A percentile compares a stretch with the other conserved stretches of the same genome.
Evolutionary conservation across 1,140 invertebrate genomes (phyloP).

Genomic region (Leptoteleia sp.): DNA sequence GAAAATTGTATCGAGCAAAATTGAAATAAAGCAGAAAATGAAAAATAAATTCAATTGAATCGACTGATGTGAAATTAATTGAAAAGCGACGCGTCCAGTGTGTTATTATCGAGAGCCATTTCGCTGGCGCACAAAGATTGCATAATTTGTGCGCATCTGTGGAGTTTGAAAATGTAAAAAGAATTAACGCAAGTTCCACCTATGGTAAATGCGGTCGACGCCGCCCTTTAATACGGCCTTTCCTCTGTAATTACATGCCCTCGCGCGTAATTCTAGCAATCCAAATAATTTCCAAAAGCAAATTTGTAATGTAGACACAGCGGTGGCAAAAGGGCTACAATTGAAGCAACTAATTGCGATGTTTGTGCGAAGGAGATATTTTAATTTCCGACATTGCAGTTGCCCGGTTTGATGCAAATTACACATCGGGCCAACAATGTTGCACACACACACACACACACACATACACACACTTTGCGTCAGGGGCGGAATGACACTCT

Average conservation of each 20-base stretch:
- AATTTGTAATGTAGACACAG: constrained; percentile 56
- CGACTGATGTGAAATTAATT: too few species aligned
- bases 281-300: constrained; percentile 61
- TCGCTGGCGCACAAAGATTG: too few species aligned
- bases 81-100: too few species aligned
- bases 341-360: constrained; percentile 59
- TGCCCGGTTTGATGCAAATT: constrained; percentile 58
- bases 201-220: constrained; percentile 32
- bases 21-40: too few species aligned
- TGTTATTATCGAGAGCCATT: too few species aligned
- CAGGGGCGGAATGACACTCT: constrained; percentile 63
- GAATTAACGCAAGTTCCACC: constrained; percentile 40
- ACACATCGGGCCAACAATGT: constrained; percentile 62
- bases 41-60: too few species aligned
- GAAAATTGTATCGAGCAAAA: too few species aligned
- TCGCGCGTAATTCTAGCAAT: constrained; percentile 47
- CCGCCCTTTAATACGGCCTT: constrained; percentile 48
- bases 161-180: constrained; percentile 39
- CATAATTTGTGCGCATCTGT: too few species aligned
- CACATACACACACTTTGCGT: constrained; percentile 53
- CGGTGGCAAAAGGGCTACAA: constrained; percentile 29
- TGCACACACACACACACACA: constrained; percentile 52
- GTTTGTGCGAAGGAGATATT: constrained; percentile 58
- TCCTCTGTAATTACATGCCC: constrained; percentile 25
- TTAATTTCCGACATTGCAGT: constrained; percentile 63